These are phyloP conservation scores for Halichoeres trimaculatus DNA, from an alignment of 2,113 vertebrate genomes.

Conservation along the genomic window DNA sequence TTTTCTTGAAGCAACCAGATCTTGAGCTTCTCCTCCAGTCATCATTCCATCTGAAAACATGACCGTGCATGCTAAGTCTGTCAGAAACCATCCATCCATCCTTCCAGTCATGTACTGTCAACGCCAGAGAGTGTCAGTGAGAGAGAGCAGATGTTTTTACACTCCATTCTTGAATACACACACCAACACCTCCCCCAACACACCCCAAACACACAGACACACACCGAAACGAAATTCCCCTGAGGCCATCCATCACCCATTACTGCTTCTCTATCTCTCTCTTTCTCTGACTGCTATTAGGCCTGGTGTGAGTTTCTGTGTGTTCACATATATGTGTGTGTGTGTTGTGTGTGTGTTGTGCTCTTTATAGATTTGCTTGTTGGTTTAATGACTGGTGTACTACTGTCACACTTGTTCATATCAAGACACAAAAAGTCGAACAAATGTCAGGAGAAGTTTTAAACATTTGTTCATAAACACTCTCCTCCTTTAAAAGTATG, in stretches of 20 bases:
- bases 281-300: conserved; percentile 20
- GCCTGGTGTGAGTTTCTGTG: not conserved
- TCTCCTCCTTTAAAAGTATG: too few relatives aligned
- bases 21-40: not conserved
- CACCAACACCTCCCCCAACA: not conserved
- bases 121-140: conserved; percentile 4
- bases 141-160: conserved; percentile 53
- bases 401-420: not conserved
- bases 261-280: conserved; percentile 19
- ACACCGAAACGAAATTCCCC: conserved; percentile 16
- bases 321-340: not conserved
- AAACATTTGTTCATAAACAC: not conserved
- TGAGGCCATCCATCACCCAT: conserved; percentile 49
- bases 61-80: not conserved
- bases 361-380: conserved; percentile 36
- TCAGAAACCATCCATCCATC: conserved; percentile 19
- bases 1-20: not conserved
- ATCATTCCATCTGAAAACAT: not conserved
- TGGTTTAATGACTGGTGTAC: not conserved
- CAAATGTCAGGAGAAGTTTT: not conserved
- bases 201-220: not conserved
- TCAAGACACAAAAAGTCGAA: not conserved
- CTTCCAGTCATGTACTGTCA: conserved; percentile 8
- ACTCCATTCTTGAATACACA: conserved; percentile 8
- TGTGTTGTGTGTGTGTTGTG: not conserved